phyloP scores from a whole-genome alignment of 2,888 invertebrate genomes.

The Ferdinandea cuprea region DNA sequence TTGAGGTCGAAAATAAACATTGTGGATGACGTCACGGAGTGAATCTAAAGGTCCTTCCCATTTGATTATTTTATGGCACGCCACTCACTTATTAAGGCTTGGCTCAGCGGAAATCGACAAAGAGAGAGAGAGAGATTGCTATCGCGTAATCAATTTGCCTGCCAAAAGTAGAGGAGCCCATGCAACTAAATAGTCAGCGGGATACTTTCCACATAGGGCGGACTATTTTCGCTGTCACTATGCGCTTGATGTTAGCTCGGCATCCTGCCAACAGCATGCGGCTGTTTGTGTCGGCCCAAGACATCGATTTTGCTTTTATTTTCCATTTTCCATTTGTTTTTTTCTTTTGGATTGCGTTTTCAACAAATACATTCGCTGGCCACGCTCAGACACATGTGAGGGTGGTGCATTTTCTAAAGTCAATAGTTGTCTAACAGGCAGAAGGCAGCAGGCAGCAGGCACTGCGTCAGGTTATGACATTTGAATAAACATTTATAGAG shows the following conservation, averaged over 20 bases:
- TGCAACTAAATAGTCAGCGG: slow-evolving; percentile 2
- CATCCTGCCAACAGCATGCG: slow-evolving; percentile 20
- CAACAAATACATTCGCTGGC: background rate
- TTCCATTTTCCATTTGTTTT: too few species aligned
- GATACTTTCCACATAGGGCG: slow-evolving; percentile 22
- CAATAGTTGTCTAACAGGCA: slow-evolving; percentile 19
- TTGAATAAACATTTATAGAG: slow-evolving; percentile 39
- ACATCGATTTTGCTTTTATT: background rate
- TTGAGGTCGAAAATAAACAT: too few species aligned
- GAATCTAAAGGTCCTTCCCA: background rate
- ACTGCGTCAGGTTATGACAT: slow-evolving; percentile 32
- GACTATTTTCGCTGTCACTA: slow-evolving; percentile 30
- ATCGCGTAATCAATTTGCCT: slow-evolving; percentile 39
- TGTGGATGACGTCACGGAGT: too few species aligned
- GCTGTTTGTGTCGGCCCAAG: background rate
- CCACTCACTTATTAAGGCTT: slow-evolving; percentile 57
- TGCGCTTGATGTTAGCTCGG: slow-evolving; percentile 25
- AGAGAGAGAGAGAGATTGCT: too few species aligned
- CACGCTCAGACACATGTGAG: background rate
- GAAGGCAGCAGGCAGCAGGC: too few species aligned
- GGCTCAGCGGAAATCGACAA: slow-evolving; percentile 1
- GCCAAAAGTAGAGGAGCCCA: background rate
- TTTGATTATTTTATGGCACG: slow-evolving; percentile 55
- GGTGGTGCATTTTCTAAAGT: background rate
- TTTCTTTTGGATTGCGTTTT: background rate